These are phyloP conservation scores for Corvus cornix DNA, from an alignment of 2,113 vertebrate species.

Conservation along the genomic window DNA sequence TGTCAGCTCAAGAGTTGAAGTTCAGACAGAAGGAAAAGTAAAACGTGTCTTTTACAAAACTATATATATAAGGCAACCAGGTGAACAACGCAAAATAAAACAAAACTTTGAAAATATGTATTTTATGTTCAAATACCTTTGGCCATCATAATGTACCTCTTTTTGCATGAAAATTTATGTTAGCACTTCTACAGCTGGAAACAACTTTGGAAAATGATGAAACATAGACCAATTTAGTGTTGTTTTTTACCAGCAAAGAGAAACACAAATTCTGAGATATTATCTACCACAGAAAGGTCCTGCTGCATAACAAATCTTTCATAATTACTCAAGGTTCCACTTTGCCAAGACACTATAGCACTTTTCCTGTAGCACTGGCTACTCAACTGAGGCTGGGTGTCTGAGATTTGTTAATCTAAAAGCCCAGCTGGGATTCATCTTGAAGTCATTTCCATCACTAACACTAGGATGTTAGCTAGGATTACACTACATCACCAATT, in stretches of 20 bases:
- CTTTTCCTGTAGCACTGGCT: neutral
- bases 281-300: neutral
- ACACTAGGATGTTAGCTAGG: neutral
- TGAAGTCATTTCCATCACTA: neutral
- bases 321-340: neutral
- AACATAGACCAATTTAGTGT: neutral
- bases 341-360: neutral
- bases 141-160: neutral
- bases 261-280: neutral
- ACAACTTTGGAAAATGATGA: neutral
- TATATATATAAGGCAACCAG: neutral
- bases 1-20: neutral
- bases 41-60: neutral
- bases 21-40: neutral
- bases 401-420: neutral
- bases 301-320: neutral
- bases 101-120: neutral
- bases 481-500: neutral
- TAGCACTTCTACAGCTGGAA: neutral
- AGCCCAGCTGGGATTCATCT: neutral
- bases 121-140: neutral
- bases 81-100: neutral
- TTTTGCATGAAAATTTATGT: neutral
- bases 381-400: neutral
- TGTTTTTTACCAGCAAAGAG: neutral